These are phyloP conservation scores for Drosophila mulleri DNA, from an alignment of 2,888 invertebrate species.

Conservation along the genomic window DNA sequence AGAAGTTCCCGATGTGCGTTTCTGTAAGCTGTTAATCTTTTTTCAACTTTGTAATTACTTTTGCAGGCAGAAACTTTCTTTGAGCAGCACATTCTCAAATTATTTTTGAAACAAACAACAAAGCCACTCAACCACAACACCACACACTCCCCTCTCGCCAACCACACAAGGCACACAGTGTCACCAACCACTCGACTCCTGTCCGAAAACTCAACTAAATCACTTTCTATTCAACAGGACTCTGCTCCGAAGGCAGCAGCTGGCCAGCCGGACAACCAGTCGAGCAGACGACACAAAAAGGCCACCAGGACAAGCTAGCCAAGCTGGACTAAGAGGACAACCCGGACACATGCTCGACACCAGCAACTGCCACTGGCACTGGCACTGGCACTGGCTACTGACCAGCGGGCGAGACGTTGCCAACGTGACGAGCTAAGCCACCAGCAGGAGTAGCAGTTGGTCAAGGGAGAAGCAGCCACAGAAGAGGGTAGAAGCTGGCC, in stretches of 20 bases:
- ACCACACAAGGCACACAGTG: constrained; percentile 25
- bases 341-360: constrained; percentile 52
- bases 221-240: constrained; percentile 76
- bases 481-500: constrained; percentile 23
- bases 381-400: constrained; percentile 23
- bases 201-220: constrained; percentile 66
- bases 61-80: constrained; percentile 70
- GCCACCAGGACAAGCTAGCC: constrained; percentile 23
- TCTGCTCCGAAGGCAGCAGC: constrained; percentile 26
- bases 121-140: constrained; percentile 44
- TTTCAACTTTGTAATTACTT: constrained; percentile 83
- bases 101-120: constrained; percentile 52
- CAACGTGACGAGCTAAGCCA: constrained; percentile 39
- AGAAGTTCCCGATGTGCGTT: constrained; percentile 19
- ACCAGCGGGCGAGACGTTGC: constrained; percentile 27
- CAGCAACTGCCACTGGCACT: constrained; percentile 25
- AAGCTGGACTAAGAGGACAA: constrained; percentile 13
- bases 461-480: constrained; percentile 4
- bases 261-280: constrained; percentile 16
- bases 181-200: constrained; percentile 31
- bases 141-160: constrained; percentile 11
- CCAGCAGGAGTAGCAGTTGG: constrained; percentile 31
- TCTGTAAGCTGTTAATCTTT: constrained; percentile 79
- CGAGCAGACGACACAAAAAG: constrained; percentile 38
- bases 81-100: constrained; percentile 57